phyloP scores from a whole-genome alignment of 2,113 vertebrate species.

The Tenrec ecaudatus region DNA sequence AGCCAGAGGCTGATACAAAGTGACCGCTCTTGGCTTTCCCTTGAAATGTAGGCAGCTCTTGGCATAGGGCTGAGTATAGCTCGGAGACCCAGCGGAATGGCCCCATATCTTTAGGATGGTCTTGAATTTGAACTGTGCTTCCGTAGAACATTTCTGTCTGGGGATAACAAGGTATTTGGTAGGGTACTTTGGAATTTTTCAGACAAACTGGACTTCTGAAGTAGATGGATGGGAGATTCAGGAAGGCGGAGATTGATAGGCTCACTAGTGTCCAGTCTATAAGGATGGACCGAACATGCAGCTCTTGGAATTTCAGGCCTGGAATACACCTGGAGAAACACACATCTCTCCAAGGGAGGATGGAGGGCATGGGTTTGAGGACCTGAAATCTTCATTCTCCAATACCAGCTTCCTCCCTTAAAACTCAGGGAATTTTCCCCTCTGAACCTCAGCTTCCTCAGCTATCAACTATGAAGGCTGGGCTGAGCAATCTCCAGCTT shows the following conservation, averaged over 20 bases:
- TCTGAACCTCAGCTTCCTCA: not conserved
- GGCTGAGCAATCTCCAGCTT: not conserved
- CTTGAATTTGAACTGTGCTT: not conserved
- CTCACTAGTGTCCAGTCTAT: not conserved
- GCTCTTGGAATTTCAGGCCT: not conserved
- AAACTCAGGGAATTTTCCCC: not conserved
- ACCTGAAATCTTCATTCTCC: not conserved
- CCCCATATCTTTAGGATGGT: not conserved
- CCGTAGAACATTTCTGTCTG: not conserved
- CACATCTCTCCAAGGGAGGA: not conserved
- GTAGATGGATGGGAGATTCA: not conserved
- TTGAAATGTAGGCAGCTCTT: not conserved
- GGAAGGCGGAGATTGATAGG: not conserved
- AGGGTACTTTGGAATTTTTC: not conserved
- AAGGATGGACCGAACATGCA: not conserved
- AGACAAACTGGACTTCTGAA: not conserved
- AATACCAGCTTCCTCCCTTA: not conserved
- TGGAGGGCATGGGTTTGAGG: not conserved
- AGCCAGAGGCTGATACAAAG: not conserved
- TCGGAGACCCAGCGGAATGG: not conserved
- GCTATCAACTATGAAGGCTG: not conserved
- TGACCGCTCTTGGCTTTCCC: not conserved
- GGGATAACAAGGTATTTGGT: not conserved
- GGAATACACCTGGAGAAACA: not conserved
- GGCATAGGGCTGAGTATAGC: not conserved